Base-by-base conservation (phyloP, 1,140 invertebrate species). In the Eupristina koningsbergeri region DNA sequence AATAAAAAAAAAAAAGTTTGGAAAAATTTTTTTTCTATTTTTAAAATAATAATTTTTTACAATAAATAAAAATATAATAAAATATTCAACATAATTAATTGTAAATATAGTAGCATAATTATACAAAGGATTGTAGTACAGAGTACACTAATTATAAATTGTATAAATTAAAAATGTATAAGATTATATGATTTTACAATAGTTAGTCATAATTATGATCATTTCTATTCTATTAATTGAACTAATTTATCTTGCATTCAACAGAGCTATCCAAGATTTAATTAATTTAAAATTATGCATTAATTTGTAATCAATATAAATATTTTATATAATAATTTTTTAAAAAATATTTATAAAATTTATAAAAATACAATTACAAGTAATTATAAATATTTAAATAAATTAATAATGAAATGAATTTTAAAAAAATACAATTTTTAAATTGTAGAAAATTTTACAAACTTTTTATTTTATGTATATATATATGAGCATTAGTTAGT, bases 351-450 rank as follows among this genome's bases (percentile, higher is more conserved):
- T 36, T 69, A 69, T 69, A 69, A 69, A 69, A 69, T 69, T 39
- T 36, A 69, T 69, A 69, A 69, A 69, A 69, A 17, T n/a, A n/a
- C 22, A 36, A 29, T 39, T 69, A 69, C 31, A 39, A 39, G 3
- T 69, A 22, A 39, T 39, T 36, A 36, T 17, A 39, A 39, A 39
- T 15, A 36, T n/a, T n/a, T n/a, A n/a, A 22, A 41, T n/a, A 71
- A 41, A n/a, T 36, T 71, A 71, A 41, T 71, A 71, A 71, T 71
- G 67, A 11, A 41, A 71, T 71, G n/a, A 69, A 71, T 41, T 41
- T 41, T 71, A n/a, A 41, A 71, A 36, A 71, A 71, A 17, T 17
- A 71, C 67, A 11, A 69, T 29, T 41, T 41, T 8, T 0, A 41
- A 41, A 9, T 71, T 5, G 22, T 71, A n/a, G 19, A 71, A 71